These are phyloP conservation scores for Meles meles DNA, from an alignment of 2,113 vertebrate genomes.

Conservation along the genomic window DNA sequence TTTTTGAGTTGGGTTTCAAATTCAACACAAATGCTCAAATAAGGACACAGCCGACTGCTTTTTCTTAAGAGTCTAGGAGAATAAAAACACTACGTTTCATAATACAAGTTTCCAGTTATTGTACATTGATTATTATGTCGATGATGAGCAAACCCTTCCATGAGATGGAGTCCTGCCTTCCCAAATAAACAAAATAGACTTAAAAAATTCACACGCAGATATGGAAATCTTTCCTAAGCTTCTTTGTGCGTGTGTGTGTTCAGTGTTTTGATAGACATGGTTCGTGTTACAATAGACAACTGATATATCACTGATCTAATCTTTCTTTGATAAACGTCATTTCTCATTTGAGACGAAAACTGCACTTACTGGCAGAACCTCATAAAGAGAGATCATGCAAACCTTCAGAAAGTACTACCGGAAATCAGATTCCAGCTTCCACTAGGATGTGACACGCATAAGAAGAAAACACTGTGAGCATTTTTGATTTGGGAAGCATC, in stretches of 20 bases:
- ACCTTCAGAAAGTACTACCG: not conserved
- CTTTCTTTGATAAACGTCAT: conserved; percentile 4
- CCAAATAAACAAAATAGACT: not conserved
- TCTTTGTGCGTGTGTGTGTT: not conserved
- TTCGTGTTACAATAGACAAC: not conserved
- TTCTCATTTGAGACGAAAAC: conserved; percentile 31
- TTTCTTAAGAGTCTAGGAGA: not conserved
- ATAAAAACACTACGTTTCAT: not conserved
- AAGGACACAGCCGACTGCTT: not conserved
- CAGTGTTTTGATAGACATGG: not conserved
- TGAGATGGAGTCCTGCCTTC: not conserved
- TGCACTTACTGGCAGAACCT: not conserved
- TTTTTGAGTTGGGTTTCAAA: not conserved
- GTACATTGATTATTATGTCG: not conserved
- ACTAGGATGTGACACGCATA: not conserved
- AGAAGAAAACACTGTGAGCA: not conserved
- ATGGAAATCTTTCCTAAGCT: not conserved
- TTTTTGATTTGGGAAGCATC: not conserved
- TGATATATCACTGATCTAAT: not conserved
- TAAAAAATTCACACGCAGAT: not conserved
- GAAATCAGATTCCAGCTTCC: conserved; percentile 10
- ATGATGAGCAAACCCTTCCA: not conserved
- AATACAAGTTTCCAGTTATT: not conserved
- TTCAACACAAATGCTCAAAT: not conserved
- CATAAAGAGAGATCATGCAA: not conserved